Evolutionary conservation across 2,888 invertebrate genomes (phyloP).

Genomic region (Microctonus aethiopoides): DNA sequence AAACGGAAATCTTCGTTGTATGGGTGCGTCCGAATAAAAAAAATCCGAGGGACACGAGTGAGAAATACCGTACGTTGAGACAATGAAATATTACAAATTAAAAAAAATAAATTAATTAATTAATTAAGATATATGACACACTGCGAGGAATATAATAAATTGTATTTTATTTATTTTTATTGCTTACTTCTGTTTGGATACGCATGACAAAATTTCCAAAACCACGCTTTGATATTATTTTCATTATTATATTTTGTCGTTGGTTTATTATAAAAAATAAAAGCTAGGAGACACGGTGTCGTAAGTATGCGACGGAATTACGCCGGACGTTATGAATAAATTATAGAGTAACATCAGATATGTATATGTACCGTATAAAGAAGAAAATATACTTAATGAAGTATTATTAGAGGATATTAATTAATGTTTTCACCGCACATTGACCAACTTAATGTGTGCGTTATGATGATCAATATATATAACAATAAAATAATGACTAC

Average conservation of each 20-base stretch:
- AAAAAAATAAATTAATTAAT: not conserved
- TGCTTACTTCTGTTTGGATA: constrained; percentile 37
- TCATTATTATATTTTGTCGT: not conserved
- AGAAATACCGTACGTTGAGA: constrained; percentile 15
- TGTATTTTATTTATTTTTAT: constrained; percentile 20
- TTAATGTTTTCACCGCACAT: not conserved
- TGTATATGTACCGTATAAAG: not conserved
- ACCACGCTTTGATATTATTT: not conserved
- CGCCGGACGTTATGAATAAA: constrained; percentile 21
- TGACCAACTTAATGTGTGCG: not conserved
- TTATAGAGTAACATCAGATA: not conserved
- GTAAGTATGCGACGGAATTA: constrained; percentile 2
- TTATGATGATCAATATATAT: not conserved
- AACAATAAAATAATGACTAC: too few species aligned
- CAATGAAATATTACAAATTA: not conserved
- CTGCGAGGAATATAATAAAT: constrained; percentile 23
- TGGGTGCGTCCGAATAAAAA: constrained; percentile 44
- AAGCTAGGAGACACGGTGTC: constrained; percentile 23
- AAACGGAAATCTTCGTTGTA: constrained; percentile 45
- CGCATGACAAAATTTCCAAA: constrained; percentile 33
- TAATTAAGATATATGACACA: constrained; percentile 17
- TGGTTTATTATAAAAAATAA: constrained; percentile 15
- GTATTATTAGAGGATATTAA: not conserved
- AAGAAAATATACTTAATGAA: not conserved
- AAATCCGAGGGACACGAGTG: constrained; percentile 31